Evolutionary conservation across 2,797 vertebrate genomes (phyloP).

Genomic region (Sphenopsis melanotis): DNA sequence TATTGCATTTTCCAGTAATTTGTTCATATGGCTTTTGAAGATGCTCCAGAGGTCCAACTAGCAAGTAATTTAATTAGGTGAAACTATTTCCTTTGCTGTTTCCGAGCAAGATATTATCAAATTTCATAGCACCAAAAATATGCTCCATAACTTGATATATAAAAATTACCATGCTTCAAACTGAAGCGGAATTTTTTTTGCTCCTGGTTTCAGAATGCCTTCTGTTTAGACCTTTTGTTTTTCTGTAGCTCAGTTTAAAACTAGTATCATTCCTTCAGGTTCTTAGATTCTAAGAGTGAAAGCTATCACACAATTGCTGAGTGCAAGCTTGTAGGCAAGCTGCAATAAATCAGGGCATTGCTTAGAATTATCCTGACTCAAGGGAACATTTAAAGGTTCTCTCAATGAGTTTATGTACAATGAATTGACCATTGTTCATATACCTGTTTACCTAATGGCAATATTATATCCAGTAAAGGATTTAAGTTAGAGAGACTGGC

Average conservation of each 20-base stretch:
- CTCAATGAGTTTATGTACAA: neutral
- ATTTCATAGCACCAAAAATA: constrained; percentile 26
- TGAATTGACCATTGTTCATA: neutral
- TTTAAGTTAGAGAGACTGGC: neutral
- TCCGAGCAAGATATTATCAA: neutral
- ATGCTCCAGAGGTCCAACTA: neutral
- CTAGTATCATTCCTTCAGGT: neutral
- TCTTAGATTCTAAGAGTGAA: neutral
- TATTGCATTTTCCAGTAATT: constrained; percentile 21
- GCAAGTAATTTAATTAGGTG: constrained; percentile 24
- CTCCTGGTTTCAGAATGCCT: neutral
- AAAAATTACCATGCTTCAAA: neutral
- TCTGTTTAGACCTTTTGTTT: neutral
- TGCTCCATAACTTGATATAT: neutral
- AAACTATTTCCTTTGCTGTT: constrained; percentile 40
- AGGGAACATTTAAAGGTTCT: neutral
- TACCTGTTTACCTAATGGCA: neutral
- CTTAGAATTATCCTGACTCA: neutral
- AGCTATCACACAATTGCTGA: neutral
- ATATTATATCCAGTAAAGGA: neutral
- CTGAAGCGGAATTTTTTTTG: neutral
- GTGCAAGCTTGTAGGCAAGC: neutral
- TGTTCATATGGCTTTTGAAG: constrained; percentile 14
- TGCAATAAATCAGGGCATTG: constrained; percentile 9
- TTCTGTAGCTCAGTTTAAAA: neutral